Percentiles rank a stretch among this genome's conserved stretches.
These are phyloP conservation scores for Mimumesa dahlbomi DNA, from an alignment of 2,888 invertebrate species.

Conservation along the genomic window DNA sequence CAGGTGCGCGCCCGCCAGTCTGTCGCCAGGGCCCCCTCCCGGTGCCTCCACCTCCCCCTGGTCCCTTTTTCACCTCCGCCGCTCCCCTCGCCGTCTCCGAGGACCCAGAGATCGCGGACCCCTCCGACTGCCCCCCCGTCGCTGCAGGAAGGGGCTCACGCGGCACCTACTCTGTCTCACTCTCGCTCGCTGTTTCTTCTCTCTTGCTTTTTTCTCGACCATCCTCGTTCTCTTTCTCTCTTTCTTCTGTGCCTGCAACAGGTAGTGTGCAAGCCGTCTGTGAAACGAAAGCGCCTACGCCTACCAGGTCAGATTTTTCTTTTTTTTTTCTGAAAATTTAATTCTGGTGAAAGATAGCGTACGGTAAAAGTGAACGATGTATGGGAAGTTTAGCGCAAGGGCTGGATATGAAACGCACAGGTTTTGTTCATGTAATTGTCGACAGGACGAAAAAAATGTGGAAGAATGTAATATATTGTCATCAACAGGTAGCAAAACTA, in stretches of 20 bases:
- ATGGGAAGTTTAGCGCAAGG: too few relatives aligned
- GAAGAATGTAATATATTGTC: conserved; percentile 13
- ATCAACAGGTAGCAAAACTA: conserved; percentile 37
- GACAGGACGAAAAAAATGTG: neutral
- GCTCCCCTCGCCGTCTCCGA: conserved; percentile 33
- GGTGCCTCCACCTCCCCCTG: conserved; percentile 38
- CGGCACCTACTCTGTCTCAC: conserved; percentile 35
- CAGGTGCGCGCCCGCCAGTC: conserved; percentile 79
- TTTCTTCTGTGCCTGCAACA: conserved; percentile 41
- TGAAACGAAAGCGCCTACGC: conserved; percentile 55
- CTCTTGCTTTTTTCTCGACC: conserved; percentile 28
- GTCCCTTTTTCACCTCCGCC: conserved; percentile 43
- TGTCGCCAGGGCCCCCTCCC: conserved; percentile 73
- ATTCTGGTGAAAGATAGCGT: neutral
- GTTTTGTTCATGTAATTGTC: neutral
- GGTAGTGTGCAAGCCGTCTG: conserved; percentile 51
- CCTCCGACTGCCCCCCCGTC: conserved; percentile 58
- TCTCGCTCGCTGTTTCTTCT: conserved; percentile 21
- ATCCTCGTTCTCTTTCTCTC: conserved; percentile 19
- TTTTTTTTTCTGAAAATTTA: conserved; percentile 30
- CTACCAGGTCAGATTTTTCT: conserved; percentile 26
- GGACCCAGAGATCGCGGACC: conserved; percentile 60
- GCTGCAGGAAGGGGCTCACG: conserved; percentile 36
- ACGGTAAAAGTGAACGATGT: too few relatives aligned
- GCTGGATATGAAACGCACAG: too few relatives aligned